Conservation (phyloP, 2,113 vertebrate species). For the Rousettus leschenaultii region DNA sequence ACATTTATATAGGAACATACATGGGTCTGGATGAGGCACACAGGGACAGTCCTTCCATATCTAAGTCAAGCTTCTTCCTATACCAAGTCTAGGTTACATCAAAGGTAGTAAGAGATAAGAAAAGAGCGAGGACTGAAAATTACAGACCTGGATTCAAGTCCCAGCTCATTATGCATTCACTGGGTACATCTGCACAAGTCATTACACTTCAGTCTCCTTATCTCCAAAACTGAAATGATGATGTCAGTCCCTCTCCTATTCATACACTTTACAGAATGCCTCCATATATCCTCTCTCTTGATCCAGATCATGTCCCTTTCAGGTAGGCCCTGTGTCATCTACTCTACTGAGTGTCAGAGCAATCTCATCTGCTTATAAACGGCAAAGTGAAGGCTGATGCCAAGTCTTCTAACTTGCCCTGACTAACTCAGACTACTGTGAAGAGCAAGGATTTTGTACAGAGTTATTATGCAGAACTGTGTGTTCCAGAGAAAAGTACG, state of each 20-base stretch:
- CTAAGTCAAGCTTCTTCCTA: background rate
- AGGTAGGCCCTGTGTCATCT: background rate
- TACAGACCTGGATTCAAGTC: background rate
- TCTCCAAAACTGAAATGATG: background rate
- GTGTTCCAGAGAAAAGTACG: background rate
- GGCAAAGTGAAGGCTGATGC: background rate
- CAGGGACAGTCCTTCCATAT: background rate
- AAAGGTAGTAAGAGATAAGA: background rate
- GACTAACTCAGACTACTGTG: background rate
- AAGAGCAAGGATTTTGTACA: background rate
- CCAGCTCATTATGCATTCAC: background rate
- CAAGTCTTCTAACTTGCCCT: background rate
- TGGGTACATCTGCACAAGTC: background rate
- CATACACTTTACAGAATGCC: background rate
- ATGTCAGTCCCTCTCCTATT: background rate
- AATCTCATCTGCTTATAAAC: background rate
- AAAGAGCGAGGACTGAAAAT: background rate
- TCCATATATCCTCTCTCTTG: background rate
- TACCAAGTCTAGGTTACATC: background rate
- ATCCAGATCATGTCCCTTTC: background rate
- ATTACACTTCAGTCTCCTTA: background rate
- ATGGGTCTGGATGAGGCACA: background rate
- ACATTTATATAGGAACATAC: background rate
- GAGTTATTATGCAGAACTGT: background rate
- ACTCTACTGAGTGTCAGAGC: background rate